A percentile compares a stretch with the other conserved stretches of the same genome.
Conservation (phyloP, 2,888 invertebrate species). For the Caenorhabditis becei region DNA sequence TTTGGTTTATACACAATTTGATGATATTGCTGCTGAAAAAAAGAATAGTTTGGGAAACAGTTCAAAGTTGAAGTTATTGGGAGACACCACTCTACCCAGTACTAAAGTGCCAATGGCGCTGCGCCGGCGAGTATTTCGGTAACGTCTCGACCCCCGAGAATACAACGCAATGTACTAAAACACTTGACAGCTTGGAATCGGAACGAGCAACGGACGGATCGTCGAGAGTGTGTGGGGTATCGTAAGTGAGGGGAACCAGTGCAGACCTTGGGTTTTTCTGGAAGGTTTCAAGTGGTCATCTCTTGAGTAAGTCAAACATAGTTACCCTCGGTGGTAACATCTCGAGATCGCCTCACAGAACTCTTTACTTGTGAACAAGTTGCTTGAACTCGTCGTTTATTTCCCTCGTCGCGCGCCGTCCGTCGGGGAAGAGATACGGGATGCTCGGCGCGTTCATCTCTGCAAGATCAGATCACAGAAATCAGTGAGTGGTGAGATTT, state of each 20-base stretch:
- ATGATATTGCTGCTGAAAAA: too few species aligned
- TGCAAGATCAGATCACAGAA: slow-evolving; percentile 58
- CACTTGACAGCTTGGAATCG: slow-evolving; percentile 57
- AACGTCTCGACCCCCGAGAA: slow-evolving; percentile 35
- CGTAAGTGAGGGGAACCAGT: slow-evolving; percentile 34
- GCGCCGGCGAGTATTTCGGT: slow-evolving; percentile 31
- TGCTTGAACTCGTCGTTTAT: slow-evolving; percentile 45
- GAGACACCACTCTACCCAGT: neutral
- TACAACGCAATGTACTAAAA: slow-evolving; percentile 54
- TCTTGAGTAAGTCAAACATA: slow-evolving; percentile 66
- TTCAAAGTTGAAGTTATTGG: slow-evolving; percentile 13
- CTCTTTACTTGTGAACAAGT: slow-evolving; percentile 63
- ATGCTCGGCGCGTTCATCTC: slow-evolving; percentile 55
- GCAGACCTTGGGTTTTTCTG: slow-evolving; percentile 41
- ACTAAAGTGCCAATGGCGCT: slow-evolving; percentile 13
- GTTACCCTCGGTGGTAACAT: slow-evolving; percentile 55
- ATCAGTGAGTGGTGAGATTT: slow-evolving; percentile 55
- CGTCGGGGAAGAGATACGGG: slow-evolving; percentile 31
- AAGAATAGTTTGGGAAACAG: neutral
- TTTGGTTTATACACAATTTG: too few species aligned
- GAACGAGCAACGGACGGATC: slow-evolving; percentile 43
- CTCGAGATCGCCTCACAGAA: slow-evolving; percentile 40
- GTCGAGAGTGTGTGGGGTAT: slow-evolving; percentile 27
- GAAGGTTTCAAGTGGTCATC: slow-evolving; percentile 65
- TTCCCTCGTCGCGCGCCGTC: slow-evolving; percentile 9